Conservation (phyloP, 1,140 invertebrate genomes). For the Caerostris darwini region DNA sequence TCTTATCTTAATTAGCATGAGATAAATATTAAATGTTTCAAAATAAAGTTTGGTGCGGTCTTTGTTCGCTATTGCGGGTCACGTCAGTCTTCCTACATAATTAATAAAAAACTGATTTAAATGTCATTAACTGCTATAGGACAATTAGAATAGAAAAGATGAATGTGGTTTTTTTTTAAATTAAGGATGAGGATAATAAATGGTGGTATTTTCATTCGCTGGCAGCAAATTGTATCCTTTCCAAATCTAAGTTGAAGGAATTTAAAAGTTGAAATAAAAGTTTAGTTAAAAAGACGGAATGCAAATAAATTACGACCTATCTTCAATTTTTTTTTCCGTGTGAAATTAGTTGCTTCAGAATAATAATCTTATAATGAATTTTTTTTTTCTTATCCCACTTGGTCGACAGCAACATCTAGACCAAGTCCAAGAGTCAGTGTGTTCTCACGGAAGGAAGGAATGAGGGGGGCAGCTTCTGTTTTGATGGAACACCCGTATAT, state of each 20-base stretch:
- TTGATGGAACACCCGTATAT: too few relatives aligned
- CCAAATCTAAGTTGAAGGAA: background rate
- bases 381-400: too few relatives aligned
- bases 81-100: background rate
- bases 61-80: background rate
- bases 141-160: background rate
- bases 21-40: constrained; percentile 2
- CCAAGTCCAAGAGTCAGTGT: too few relatives aligned
- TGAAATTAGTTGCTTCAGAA: too few relatives aligned
- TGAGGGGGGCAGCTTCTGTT: too few relatives aligned
- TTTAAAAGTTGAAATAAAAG: background rate
- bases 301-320: too few relatives aligned
- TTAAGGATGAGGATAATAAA: background rate
- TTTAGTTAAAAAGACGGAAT: too few relatives aligned
- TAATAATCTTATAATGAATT: too few relatives aligned
- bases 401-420: too few relatives aligned
- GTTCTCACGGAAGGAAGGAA: too few relatives aligned
- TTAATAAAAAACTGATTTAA: background rate
- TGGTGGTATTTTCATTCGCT: background rate
- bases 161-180: background rate
- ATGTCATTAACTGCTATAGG: background rate
- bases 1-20: background rate
- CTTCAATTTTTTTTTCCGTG: too few relatives aligned
- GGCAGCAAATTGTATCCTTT: background rate
- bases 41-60: background rate